Percentiles rank a stretch among this genome's conserved stretches.
Conservation (phyloP, 2,888 invertebrate species). For the Steinernema carpocapsae region DNA sequence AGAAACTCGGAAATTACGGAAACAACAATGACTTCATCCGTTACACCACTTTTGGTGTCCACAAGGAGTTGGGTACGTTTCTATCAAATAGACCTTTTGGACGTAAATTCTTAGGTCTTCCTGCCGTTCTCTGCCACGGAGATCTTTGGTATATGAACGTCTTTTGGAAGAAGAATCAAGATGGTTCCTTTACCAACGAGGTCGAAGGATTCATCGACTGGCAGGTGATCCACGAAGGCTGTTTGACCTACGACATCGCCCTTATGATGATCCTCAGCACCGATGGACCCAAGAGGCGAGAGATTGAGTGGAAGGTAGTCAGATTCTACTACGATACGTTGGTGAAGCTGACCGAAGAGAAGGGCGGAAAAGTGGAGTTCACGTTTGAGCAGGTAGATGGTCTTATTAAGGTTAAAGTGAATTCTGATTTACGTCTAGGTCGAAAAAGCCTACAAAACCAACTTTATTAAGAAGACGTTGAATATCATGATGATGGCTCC, state of each 20-base stretch:
- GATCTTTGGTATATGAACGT: constrained; percentile 27
- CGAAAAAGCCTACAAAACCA: not conserved
- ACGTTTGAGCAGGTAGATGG: not conserved
- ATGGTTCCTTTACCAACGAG: constrained; percentile 3
- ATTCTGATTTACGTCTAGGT: not conserved
- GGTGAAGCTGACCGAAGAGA: too few species aligned
- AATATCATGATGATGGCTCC: not conserved
- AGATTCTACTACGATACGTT: constrained; percentile 8
- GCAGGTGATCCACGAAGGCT: constrained; percentile 34
- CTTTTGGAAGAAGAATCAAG: constrained; percentile 19
- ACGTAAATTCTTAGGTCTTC: not conserved
- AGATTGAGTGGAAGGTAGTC: not conserved
- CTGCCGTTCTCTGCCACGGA: constrained; percentile 28
- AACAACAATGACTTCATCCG: not conserved
- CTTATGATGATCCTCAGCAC: not conserved
- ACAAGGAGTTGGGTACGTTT: not conserved
- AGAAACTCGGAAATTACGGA: not conserved
- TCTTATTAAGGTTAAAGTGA: not conserved
- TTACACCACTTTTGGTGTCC: not conserved
- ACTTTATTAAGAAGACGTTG: not conserved
- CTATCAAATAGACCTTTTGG: not conserved
- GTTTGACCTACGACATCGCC: not conserved
- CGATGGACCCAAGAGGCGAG: not conserved
- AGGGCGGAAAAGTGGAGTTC: not conserved
- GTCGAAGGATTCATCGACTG: constrained; percentile 33